Evolutionary conservation across 2,888 invertebrate species (phyloP), one percentile per base, ranked within the genome.

Genomic region (Mesoligia furuncula): DNA sequence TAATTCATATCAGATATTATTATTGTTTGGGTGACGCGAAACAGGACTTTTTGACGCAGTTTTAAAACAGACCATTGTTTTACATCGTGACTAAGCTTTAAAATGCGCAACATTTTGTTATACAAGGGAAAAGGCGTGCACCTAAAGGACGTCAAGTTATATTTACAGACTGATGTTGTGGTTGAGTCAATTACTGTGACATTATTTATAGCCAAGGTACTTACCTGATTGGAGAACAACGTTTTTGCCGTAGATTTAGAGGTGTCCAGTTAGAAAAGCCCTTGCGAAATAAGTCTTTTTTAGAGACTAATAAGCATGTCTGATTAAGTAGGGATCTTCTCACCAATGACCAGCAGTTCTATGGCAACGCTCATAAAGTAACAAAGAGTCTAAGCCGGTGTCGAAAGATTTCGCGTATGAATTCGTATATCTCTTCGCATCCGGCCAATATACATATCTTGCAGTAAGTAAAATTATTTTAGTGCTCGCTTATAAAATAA

Each of bases 11-110:
- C 59, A 39, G 62, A 27, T 72, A 62, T 57, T 62, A 61, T 42
- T 61, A 79, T 61, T 74, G 51, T 71, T 68, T 54, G 13, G 45
- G 20, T 70, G 67, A 67, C 42, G 31, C 57, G 62, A 54, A 51
- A 45, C 31, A 36, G 24, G 15, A 72, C 24, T 54, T 57, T 65
- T 54, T 68, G 9, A n/a, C 24, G 24, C 31, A 31, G 2, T 36
- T 39, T 36, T n/a, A 24, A 36, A 66, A 70, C 66, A 42, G 17
- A 61, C 45, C 48, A 77, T 84, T 84, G 84, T 80, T 77, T 73
- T 57, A 61, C 39, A 72, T 31, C 45, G 72, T 79, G 68, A 77
- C 54, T 61, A 66, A 51, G 68, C 68, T 69, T 27, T 68, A 64
- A 66, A 68, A 74, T 69, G 27, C 20, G 24, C 39, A 61, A 54